Evolutionary conservation across 2,888 invertebrate genomes (phyloP), one percentile per base, ranked within the genome.

Genomic region (Agrilus cyanescens): DNA sequence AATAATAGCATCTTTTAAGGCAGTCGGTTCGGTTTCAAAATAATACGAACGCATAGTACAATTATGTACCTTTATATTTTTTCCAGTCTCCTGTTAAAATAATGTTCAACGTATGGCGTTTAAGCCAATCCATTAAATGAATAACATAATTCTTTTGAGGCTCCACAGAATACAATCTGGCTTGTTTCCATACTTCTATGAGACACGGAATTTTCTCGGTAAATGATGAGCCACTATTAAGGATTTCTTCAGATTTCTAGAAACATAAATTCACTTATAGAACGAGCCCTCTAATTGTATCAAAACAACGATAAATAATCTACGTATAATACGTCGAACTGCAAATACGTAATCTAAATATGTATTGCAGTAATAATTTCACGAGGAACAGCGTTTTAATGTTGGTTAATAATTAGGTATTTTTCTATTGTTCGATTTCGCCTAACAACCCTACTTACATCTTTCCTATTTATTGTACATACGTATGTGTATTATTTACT

Each of bases 1-100:
- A 30, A 29, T 31, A 43, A 12, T 12, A 10, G 40, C 7, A 33
- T 2, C 12, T 36, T 33, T 15, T 4, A 4, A 25, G 16, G 15
- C 20, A 32, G 33, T 16, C 6, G 20, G 13, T 14, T 13, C n/a
- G n/a, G 4, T 30, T n/a, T 32, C 10, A 20, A 14, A 25, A 25
- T 20, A 6, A 32, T 32, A 32, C 18, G 14, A 15, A 14, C 18
- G 14, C 12, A 14, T 6, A 33, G 29, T 29, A 7, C 10, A 18
- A 31, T 32, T 2, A 32, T 10, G 38, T 56, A 65, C 65, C 62
- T 59, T 62, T 63, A 42, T 53, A 57, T 43, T 53, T 53, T 49
- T 59, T 59, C 66, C 66, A 66, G 46, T 64, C 62, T 20, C 60
- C 65, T 25, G 61, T 62, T 31, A 66, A 57, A 32, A 66, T 63